A percentile compares a stretch with the other conserved stretches of the same genome.
Evolutionary conservation across 2,888 invertebrate species (phyloP).

Genomic region (Azorinus chamasolen): DNA sequence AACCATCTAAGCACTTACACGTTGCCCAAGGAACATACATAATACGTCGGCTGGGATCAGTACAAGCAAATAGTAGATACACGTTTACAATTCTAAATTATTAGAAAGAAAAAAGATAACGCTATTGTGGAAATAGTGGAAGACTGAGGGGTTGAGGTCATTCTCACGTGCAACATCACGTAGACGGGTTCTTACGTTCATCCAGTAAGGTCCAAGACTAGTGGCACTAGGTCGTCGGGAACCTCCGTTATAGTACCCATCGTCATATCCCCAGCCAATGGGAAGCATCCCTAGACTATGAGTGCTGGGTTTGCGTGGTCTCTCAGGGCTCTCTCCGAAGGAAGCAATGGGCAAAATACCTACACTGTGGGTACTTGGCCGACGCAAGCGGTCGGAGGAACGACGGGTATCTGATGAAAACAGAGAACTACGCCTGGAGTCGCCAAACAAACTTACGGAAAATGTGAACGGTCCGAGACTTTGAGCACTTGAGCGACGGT

Average conservation of each 20-base stretch:
- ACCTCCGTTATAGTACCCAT: slow-evolving; percentile 64
- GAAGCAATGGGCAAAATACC: slow-evolving; percentile 80
- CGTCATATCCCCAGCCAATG: slow-evolving; percentile 73
- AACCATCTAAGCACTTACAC: no score
- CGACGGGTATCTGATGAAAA: slow-evolving; percentile 54
- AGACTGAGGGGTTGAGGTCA: no score
- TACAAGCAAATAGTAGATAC: no score
- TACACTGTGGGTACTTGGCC: slow-evolving; percentile 79
- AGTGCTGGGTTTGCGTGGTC: slow-evolving; percentile 81
- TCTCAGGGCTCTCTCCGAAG: slow-evolving; percentile 79
- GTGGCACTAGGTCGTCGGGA: slow-evolving; percentile 75
- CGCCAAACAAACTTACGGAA: slow-evolving; percentile 80
- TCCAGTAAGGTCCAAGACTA: slow-evolving; percentile 74
- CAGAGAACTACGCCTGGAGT: slow-evolving; percentile 65
- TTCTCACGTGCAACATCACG: no score
- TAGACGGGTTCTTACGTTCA: slow-evolving; percentile 48
- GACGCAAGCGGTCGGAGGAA: slow-evolving; percentile 68
- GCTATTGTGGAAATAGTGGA: no score
- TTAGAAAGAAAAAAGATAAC: no score
- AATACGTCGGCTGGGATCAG: no score
- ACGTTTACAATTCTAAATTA: no score
- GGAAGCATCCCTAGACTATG: slow-evolving; percentile 81
- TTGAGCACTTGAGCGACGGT: slow-evolving; percentile 83
- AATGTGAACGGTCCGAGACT: slow-evolving; percentile 83
- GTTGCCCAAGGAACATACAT: no score